Base-by-base conservation (phyloP, 1,140 invertebrate species). In the Meloidogyne exigua region DNA sequence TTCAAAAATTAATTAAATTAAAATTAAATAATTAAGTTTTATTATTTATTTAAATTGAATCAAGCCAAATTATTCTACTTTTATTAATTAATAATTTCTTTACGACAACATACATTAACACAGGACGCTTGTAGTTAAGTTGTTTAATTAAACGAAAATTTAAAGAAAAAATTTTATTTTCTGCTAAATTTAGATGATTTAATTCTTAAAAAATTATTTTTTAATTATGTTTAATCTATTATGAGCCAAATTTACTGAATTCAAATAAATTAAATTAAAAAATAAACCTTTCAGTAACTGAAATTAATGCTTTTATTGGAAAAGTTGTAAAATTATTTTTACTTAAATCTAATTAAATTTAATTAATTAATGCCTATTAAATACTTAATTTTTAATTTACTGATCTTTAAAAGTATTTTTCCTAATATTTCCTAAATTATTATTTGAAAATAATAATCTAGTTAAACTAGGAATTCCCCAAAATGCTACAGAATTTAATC, bases 161-260 rank as follows among this genome's bases (percentile, higher is more conserved):
- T n/a, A n/a, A n/a, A n/a, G n/a, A n/a, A n/a, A n/a, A n/a, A 44
- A 82, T 81, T 32, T 76, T 69, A 64, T 82, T 82, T 65, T 81
- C 39, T 10, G 67, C 32, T n/a, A 82, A 68, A 57, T 66, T 68
- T 63, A 82, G 49, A 12, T 32, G 9, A 39, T 66, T 81, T 26
- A 80, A 62, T 44, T 75, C 23, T 73, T 63, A 42, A 82, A 78
- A 39, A 77, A 49, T 15, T 36, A 39, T 28, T 32, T 69, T 21
- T 66, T 26, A 21, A 82, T 42, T 10, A 68, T 44, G 21, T 75
- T 68, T 23, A 82, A 63, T 25, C 15, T 25, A 74, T 82, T 82
- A 11, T 42, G n/a, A 5, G 73, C 73, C 66, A 82, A 64, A 74
- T 83, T 76, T 3, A 82, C 63, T 36, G 67, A 39, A 18, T 57